Evolutionary conservation across 2,113 vertebrate species (phyloP), one percentile per base, ranked within the genome.

Genomic region (Shinisaurus crocodilurus): DNA sequence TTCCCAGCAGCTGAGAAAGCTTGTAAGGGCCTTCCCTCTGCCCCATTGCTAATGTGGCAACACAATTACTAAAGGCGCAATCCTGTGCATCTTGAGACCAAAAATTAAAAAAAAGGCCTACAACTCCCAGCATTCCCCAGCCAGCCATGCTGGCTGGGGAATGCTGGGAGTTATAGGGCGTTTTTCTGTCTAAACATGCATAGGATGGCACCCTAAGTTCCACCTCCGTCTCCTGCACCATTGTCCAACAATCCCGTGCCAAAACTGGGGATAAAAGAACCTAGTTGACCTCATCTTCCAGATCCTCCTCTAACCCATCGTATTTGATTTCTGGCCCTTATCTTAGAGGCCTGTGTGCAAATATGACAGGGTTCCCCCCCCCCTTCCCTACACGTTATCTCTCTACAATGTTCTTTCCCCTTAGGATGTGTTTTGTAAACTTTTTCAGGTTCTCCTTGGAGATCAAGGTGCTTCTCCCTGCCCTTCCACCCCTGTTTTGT

Each of bases 381-480:
- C n/a, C n/a, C n/a, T n/a, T 40, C 25, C 16, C 29, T 54, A 0
- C 3, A 2, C 1, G 1, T 3, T 25, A 5, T 54, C 65, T 69
- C 23, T 48, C 9, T 54, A 13, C 3, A 50, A 50, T 86, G 9
- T 34, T n/a, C 4, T 29, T 27, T 50, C n/a, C 5, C 29, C 45
- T 32, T n/a, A 6, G 18, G 3, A 8, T 25, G 9, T 37, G 60
- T 70, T 70, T 45, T 5, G 25, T n/a, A 3, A 3, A 4, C 45
- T 43, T 84, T 67, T 5, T 27, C 32, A 2, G 7, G 27, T 32
- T 72, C 20, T 54, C 18, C 43, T 12, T 74, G 27, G n/a, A 29
- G 0, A 43, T 18, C 4, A 7, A 3, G 54, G 18, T 16, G 85
- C n/a, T 82, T 63, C 15, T n/a, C 5, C 16, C 18, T 9, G 7